Evolutionary conservation across 2,797 vertebrate species (phyloP).

Genomic region (Hybognathus amarus): DNA sequence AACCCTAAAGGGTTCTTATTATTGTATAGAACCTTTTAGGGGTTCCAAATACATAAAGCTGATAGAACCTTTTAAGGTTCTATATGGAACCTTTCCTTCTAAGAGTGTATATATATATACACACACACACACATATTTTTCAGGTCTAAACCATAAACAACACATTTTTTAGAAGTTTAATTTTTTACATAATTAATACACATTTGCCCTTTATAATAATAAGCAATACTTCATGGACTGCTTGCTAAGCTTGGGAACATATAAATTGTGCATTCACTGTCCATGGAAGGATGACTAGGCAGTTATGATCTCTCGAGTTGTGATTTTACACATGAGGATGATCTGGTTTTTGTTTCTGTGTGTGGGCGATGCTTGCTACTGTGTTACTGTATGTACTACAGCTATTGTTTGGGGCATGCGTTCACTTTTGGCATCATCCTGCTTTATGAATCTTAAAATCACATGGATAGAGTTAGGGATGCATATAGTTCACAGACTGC

Average conservation of each 20-base stretch:
- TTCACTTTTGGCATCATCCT: background rate
- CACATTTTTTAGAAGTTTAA: background rate
- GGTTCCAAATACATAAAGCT: no score
- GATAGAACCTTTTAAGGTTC: no score
- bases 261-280: background rate
- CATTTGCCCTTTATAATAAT: background rate
- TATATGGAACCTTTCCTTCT: no score
- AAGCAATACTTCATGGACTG: background rate
- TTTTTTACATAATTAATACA: background rate
- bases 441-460: constrained; percentile 14
- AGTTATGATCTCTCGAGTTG: constrained; percentile 1
- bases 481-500: constrained; percentile 48
- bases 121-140: no score
- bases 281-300: background rate
- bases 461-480: background rate
- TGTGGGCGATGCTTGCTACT: background rate
- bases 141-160: background rate
- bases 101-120: rapidly evolving
- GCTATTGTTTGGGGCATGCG: background rate
- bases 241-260: background rate
- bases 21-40: no score
- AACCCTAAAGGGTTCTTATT: no score
- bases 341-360: background rate
- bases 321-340: background rate
- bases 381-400: background rate